A percentile compares a stretch with the other conserved stretches of the same genome.
Evolutionary conservation across 2,797 vertebrate genomes (phyloP).

Genomic region (Pelobates cultripes): DNA sequence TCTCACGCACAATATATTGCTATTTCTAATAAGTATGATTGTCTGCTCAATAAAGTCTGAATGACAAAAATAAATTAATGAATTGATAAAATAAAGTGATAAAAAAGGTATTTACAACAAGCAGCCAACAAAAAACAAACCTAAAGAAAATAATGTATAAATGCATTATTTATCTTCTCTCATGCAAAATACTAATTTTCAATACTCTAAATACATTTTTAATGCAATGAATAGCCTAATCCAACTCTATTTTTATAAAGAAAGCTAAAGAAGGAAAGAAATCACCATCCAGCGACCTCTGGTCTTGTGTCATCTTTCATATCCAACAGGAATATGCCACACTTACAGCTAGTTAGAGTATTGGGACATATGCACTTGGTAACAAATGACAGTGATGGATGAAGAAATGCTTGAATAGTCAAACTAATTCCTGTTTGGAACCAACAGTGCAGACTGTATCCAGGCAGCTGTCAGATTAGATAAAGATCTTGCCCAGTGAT

Average conservation of each 20-base stretch:
- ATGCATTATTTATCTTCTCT: no score
- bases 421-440: slow-evolving; percentile 22
- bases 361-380: slow-evolving; percentile 23
- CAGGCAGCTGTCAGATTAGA: slow-evolving; percentile 40
- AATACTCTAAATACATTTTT: no score
- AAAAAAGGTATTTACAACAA: no score
- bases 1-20: no score
- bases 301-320: background rate
- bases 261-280: background rate
- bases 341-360: slow-evolving; percentile 6
- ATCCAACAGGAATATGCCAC: background rate
- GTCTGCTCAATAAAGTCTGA: no score
- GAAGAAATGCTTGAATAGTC: slow-evolving; percentile 38
- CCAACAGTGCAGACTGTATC: slow-evolving; percentile 36
- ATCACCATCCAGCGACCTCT: background rate
- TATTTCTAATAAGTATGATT: no score
- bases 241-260: background rate
- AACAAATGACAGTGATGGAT: slow-evolving; percentile 46
- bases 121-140: no score
- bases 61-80: no score
- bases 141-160: no score
- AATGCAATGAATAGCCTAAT: background rate
- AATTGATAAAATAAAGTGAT: no score
- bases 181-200: no score
- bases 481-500: slow-evolving; percentile 40